A percentile compares a stretch with the other conserved stretches of the same genome.
Evolutionary conservation across 2,113 vertebrate species (phyloP).

Genomic region (Cyphomyrus plagiostoma): DNA sequence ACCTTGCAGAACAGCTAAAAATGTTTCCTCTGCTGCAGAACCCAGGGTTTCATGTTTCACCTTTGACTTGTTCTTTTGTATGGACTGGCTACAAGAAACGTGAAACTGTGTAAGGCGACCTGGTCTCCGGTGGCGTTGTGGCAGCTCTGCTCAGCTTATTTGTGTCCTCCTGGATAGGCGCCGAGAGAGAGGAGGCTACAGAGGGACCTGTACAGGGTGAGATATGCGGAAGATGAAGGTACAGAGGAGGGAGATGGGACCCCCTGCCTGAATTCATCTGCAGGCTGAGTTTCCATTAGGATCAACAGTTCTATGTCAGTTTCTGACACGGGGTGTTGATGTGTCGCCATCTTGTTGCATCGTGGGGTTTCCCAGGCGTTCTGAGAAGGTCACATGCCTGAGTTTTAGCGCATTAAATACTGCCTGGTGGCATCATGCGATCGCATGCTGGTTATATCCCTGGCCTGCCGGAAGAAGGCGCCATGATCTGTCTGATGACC

Average conservation of each 20-base stretch:
- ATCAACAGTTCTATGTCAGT: slow-evolving; percentile 61
- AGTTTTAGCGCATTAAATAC: not conserved
- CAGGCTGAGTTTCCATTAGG: slow-evolving; percentile 57
- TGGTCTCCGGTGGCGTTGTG: slow-evolving; percentile 32
- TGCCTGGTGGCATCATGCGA: not conserved
- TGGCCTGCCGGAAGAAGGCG: not conserved
- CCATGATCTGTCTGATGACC: not conserved
- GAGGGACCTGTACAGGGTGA: slow-evolving; percentile 23
- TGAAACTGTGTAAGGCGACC: slow-evolving; percentile 49
- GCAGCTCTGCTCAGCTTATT: slow-evolving; percentile 27
- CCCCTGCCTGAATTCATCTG: slow-evolving; percentile 45
- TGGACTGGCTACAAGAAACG: slow-evolving; percentile 48
- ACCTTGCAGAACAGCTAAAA: slow-evolving; percentile 25
- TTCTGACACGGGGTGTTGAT: slow-evolving; percentile 58
- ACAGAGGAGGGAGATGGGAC: slow-evolving; percentile 26
- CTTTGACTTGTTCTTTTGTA: slow-evolving; percentile 52
- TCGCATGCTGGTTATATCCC: not conserved
- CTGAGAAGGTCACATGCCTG: not conserved
- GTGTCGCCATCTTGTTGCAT: slow-evolving; percentile 36
- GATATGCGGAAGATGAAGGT: slow-evolving; percentile 17
- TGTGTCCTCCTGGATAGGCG: slow-evolving; percentile 20
- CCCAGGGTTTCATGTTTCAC: slow-evolving; percentile 42
- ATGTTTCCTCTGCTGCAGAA: slow-evolving; percentile 25
- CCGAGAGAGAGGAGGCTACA: slow-evolving; percentile 13
- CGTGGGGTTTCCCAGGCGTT: not conserved